Evolutionary conservation across 2,797 vertebrate genomes (phyloP).

Genomic region (Jordanella pulchra): DNA sequence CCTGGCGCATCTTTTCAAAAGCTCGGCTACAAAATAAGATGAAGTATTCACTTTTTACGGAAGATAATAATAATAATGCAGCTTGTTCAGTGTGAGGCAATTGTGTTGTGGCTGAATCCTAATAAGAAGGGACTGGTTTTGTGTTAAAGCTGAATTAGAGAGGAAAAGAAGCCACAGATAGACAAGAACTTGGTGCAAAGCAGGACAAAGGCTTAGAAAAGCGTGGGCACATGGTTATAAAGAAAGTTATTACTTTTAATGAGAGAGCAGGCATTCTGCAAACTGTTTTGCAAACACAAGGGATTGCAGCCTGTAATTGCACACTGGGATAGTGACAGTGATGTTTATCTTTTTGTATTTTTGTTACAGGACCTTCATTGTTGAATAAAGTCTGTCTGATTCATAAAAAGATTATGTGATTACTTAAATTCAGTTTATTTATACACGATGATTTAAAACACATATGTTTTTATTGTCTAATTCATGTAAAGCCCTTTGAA

Average conservation of each 20-base stretch:
- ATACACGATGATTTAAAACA: no score
- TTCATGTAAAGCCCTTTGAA: no score
- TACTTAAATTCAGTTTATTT: neutral
- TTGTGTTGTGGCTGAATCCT: neutral
- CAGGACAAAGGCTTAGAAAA: neutral
- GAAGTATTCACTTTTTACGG: neutral
- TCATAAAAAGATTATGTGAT: neutral
- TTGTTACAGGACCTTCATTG: neutral
- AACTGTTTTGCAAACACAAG: neutral
- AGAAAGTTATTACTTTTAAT: constrained; percentile 1
- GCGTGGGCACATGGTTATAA: neutral
- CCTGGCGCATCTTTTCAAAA: neutral
- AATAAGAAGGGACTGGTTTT: neutral
- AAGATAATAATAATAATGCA: neutral
- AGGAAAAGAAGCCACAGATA: neutral
- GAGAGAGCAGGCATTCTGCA: neutral
- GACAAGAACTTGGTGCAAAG: neutral
- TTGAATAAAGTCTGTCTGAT: neutral
- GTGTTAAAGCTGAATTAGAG: neutral
- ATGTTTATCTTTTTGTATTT: neutral
- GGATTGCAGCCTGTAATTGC: neutral
- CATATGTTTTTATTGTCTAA: no score
- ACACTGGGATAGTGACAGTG: neutral
- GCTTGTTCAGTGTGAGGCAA: neutral
- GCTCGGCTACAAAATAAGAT: neutral